phyloP scores from a whole-genome alignment of 2,113 vertebrate species.

The Coptodon bakossiorum region DNA sequence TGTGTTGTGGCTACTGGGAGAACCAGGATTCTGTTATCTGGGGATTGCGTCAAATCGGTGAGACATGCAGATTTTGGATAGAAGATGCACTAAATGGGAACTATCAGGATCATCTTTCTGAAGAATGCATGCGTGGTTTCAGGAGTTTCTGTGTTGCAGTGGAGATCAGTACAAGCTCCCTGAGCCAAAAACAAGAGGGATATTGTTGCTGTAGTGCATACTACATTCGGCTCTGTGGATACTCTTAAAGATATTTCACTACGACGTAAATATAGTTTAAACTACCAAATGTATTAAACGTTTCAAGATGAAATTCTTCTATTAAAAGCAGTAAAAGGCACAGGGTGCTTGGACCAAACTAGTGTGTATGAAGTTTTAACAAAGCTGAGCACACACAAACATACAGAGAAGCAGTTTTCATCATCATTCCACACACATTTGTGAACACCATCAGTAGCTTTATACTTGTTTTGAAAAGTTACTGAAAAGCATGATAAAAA shows the following conservation, averaged over 20 bases:
- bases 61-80: not conserved
- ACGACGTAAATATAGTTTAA: not conserved
- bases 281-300: not conserved
- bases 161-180: not conserved
- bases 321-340: not conserved
- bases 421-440: not conserved
- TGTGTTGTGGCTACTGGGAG: constrained; percentile 54
- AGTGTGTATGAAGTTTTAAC: not conserved
- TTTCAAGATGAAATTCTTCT: not conserved
- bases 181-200: not conserved
- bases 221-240: not conserved
- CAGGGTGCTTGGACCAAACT: not conserved
- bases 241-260: not conserved
- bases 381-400: not conserved
- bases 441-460: not conserved
- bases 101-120: not conserved
- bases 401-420: not conserved
- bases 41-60: not conserved
- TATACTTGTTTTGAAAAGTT: not conserved
- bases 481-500: not conserved
- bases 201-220: not conserved
- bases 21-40: not conserved
- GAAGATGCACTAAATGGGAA: not conserved
- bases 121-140: not conserved
- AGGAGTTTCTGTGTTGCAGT: not conserved